Conservation (phyloP, 2,113 vertebrate genomes). For the Gnathonemus longibarbis region DNA sequence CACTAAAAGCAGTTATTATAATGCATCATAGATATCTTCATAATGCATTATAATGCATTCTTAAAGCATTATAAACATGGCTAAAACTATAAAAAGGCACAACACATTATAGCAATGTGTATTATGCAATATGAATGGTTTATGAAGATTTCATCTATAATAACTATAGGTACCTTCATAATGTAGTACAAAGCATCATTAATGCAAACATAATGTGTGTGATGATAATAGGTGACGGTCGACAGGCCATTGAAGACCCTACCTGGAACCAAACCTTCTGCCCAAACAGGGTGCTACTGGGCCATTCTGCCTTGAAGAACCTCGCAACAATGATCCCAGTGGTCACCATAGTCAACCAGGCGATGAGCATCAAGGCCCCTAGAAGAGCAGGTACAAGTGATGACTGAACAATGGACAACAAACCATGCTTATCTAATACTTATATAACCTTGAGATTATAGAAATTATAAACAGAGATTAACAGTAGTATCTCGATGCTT, state of each 20-base stretch:
- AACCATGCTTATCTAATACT: not conserved
- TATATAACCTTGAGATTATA: not conserved
- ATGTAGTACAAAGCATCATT: too few relatives aligned
- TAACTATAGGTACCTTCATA: too few relatives aligned
- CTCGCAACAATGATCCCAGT: slow-evolving; percentile 68
- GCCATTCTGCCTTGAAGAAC: slow-evolving; percentile 75
- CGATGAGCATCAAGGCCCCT: slow-evolving; percentile 74
- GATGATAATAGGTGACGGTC: not conserved
- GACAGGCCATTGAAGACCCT: not conserved
- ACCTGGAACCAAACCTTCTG: slow-evolving; percentile 79
- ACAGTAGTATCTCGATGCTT: not conserved
- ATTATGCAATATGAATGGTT: too few relatives aligned
- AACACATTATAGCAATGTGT: too few relatives aligned
- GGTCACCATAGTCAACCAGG: slow-evolving; percentile 73
- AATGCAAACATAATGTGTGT: not conserved
- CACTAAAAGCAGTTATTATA: not conserved
- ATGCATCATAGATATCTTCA: too few relatives aligned
- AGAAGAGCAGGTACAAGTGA: not conserved
- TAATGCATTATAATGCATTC: too few relatives aligned
- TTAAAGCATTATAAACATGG: too few relatives aligned
- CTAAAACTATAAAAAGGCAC: too few relatives aligned
- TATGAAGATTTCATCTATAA: too few relatives aligned
- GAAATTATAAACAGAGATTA: not conserved
- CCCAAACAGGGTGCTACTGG: slow-evolving; percentile 59
- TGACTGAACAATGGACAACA: not conserved